These are phyloP conservation scores for Cydia fagiglandana DNA, from an alignment of 1,140 invertebrate species.

Conservation along the genomic window DNA sequence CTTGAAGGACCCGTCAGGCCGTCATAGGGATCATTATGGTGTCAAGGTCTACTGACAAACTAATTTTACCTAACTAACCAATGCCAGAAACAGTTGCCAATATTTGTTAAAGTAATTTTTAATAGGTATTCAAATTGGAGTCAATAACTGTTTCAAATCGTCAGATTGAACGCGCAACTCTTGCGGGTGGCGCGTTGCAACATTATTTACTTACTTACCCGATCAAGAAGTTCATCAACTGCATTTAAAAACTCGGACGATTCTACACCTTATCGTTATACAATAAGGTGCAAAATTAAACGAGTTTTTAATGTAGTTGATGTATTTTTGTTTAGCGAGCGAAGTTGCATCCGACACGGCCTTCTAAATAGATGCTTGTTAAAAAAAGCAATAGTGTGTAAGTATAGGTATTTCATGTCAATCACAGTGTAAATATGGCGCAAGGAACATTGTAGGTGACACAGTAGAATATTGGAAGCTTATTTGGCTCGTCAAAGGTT, in stretches of 20 bases:
- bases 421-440: not conserved
- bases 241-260: not conserved
- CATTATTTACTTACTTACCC: not conserved
- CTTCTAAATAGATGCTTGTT: not conserved
- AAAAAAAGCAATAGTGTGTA: constrained; percentile 6
- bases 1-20: no score
- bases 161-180: not conserved
- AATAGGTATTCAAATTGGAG: not conserved
- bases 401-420: not conserved
- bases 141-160: constrained; percentile 1
- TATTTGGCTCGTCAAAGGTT: no score
- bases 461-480: no score
- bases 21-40: no score
- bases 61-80: not conserved
- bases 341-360: constrained; percentile 6
- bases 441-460: not conserved
- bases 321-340: not conserved
- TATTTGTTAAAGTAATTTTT: constrained; percentile 1
- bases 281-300: not conserved
- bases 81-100: not conserved
- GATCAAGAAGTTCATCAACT: not conserved
- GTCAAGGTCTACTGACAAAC: no score
- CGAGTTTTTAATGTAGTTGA: not conserved
- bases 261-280: not conserved
- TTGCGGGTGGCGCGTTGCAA: not conserved